Percentiles rank a stretch among this genome's conserved stretches.
These are phyloP conservation scores for Zoroaster sp. DNA, from an alignment of 53 echinoderm and acorn worm genomes.

Conservation along the genomic window DNA sequence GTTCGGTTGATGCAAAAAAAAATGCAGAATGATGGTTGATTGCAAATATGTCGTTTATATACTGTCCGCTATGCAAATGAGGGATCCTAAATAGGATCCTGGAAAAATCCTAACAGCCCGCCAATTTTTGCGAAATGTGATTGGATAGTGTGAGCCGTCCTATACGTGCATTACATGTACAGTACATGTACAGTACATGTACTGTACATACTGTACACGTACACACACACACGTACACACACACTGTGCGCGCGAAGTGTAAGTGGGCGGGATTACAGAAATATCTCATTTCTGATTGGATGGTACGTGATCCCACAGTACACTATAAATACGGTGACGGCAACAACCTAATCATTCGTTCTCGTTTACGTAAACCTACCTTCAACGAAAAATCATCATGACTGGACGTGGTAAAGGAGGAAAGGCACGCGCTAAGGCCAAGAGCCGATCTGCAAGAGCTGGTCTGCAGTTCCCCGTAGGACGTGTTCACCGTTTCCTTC, in stretches of 20 bases:
- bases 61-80: slow-evolving; percentile 13
- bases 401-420: slow-evolving; percentile 94
- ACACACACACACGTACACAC: not conserved
- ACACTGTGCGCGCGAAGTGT: not conserved
- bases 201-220: not conserved
- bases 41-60: not conserved
- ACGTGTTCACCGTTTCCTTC: slow-evolving; percentile 85
- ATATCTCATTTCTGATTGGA: slow-evolving; percentile 10
- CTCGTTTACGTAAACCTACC: not conserved
- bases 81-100: not conserved
- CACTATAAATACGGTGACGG: slow-evolving; percentile 27
- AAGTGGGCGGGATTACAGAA: not conserved
- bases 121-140: not conserved
- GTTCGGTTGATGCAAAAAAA: not conserved
- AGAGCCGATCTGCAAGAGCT: slow-evolving; percentile 72
- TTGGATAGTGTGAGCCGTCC: not conserved
- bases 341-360: not conserved
- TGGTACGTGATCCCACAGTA: not conserved
- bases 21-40: not conserved
- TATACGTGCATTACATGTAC: not conserved
- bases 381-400: slow-evolving; percentile 42
- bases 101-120: not conserved
- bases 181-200: not conserved
- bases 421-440: slow-evolving; percentile 67
- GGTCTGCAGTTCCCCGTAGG: slow-evolving; percentile 91